Evolutionary conservation across 2,888 invertebrate species (phyloP).

Genomic region (Ormia ochracea): DNA sequence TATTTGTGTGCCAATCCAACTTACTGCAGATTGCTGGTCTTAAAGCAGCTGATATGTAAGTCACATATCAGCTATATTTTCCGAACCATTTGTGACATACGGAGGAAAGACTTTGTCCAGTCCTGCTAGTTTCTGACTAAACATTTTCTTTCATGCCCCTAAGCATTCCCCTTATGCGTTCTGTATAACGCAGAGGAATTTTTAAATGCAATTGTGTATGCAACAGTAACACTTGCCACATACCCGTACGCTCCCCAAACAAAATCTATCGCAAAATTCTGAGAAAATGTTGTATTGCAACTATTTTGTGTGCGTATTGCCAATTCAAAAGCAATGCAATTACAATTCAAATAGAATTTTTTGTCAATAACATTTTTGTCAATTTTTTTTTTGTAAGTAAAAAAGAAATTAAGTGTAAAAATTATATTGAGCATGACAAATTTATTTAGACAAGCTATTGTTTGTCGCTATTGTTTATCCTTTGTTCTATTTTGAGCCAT

Average conservation of each 20-base stretch:
- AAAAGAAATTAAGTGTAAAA: background rate
- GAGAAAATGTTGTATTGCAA: background rate
- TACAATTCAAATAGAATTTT: constrained; percentile 37
- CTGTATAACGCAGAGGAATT: background rate
- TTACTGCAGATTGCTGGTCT: no score
- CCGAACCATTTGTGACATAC: no score
- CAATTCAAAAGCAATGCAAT: constrained; percentile 21
- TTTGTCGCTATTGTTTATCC: constrained; percentile 5
- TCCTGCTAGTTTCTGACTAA: no score
- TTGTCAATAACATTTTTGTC: constrained; percentile 4
- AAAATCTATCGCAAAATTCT: constrained; percentile 36
- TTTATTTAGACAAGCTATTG: constrained; percentile 48
- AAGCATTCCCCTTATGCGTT: no score
- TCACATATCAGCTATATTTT: no score
- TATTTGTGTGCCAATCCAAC: no score
- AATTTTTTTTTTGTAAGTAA: no score
- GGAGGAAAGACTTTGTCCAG: no score
- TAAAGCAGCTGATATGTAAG: no score
- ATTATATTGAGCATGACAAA: constrained; percentile 56
- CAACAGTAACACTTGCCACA: constrained; percentile 32
- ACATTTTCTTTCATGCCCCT: no score
- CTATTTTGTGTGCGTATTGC: background rate
- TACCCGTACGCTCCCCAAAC: constrained; percentile 14
- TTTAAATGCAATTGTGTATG: constrained; percentile 39
- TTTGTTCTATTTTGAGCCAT: background rate